Conservation (phyloP, 37 sponge, comb jelly and placozoan species). For the Cliona cf. orientalis region DNA sequence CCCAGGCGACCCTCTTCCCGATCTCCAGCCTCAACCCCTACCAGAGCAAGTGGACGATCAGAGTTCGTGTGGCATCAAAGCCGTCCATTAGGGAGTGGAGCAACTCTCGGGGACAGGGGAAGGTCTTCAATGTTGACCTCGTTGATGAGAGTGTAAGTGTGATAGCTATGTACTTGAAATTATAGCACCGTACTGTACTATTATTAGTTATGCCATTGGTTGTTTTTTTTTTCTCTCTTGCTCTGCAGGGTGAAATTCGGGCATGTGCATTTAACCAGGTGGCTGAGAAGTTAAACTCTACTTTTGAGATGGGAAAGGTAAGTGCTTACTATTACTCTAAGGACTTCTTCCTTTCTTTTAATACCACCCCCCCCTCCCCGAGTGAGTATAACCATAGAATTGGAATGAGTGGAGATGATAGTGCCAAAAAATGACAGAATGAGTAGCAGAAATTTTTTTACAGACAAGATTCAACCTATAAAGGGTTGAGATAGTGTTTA, state of each 20-base stretch:
- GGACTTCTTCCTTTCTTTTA: too few relatives aligned
- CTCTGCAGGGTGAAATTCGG: slow-evolving; percentile 76
- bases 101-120: slow-evolving; percentile 93
- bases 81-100: slow-evolving; percentile 80
- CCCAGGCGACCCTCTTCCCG: slow-evolving; percentile 50
- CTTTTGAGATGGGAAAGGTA: slow-evolving; percentile 82
- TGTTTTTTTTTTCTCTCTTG: slow-evolving; percentile 1
- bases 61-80: slow-evolving; percentile 83
- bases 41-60: slow-evolving; percentile 95
- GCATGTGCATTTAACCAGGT: slow-evolving; percentile 86
- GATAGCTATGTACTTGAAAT: neutral
- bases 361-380: too few relatives aligned
- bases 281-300: slow-evolving; percentile 68
- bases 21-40: slow-evolving; percentile 88
- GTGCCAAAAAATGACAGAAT: too few relatives aligned
- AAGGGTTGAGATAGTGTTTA: too few relatives aligned
- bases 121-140: slow-evolving; percentile 82
- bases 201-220: neutral
- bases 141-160: slow-evolving; percentile 83
- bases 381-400: too few relatives aligned
- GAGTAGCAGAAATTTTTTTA: too few relatives aligned
- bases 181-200: neutral
- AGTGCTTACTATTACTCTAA: neutral
- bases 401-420: too few relatives aligned
- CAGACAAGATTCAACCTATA: too few relatives aligned